Percentiles rank a stretch among this genome's conserved stretches.
These are phyloP conservation scores for Drosophila neutralis DNA, from an alignment of 2,888 invertebrate species.

Conservation along the genomic window DNA sequence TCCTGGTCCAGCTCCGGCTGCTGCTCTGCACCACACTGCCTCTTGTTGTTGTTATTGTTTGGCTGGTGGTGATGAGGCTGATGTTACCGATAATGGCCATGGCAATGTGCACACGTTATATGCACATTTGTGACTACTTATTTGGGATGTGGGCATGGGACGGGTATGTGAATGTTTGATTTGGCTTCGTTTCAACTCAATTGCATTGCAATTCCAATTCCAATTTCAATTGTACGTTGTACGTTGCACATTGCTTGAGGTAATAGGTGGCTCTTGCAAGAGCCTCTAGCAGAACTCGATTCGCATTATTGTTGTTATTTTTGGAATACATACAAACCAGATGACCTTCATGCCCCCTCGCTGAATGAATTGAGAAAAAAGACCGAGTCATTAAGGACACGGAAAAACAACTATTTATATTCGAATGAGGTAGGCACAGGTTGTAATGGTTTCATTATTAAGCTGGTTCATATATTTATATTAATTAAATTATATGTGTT, in stretches of 20 bases:
- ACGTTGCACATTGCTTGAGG: neutral
- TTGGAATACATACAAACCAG: neutral
- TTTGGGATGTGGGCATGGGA: conserved; percentile 31
- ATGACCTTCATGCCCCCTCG: neutral
- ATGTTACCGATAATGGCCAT: conserved; percentile 75
- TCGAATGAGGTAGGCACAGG: neutral
- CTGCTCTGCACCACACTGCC: conserved; percentile 1
- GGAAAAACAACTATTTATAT: neutral
- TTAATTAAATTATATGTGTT: too few species aligned
- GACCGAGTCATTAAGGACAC: conserved; percentile 2
- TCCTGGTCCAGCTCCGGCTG: neutral
- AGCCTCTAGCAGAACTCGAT: conserved; percentile 3
- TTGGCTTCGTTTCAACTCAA: conserved; percentile 56
- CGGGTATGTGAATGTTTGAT: conserved; percentile 44
- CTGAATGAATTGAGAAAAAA: neutral
- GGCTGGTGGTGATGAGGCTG: conserved; percentile 50
- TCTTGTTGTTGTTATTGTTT: conserved; percentile 31
- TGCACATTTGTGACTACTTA: conserved; percentile 68
- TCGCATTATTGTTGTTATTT: conserved; percentile 11
- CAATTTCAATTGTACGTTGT: conserved; percentile 39
- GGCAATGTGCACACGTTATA: conserved; percentile 76
- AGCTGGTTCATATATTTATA: too few species aligned
- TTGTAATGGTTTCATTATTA: neutral
- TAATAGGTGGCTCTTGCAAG: conserved; percentile 6
- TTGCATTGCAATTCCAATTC: conserved; percentile 43